These are phyloP conservation scores for Panulirus ornatus DNA, from an alignment of 1,140 invertebrate species.

Conservation along the genomic window DNA sequence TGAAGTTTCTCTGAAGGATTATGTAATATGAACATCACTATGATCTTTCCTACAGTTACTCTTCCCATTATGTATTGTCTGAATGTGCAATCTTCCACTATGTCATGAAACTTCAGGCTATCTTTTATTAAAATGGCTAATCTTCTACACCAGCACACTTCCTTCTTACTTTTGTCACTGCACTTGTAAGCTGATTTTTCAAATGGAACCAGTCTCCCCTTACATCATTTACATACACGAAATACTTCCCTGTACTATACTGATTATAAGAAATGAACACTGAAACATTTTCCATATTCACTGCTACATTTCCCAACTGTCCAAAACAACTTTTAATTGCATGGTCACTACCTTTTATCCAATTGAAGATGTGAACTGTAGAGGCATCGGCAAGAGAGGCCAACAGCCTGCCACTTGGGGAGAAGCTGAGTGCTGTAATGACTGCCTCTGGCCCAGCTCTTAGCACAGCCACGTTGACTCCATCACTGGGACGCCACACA, in stretches of 20 bases:
- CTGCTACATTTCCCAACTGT: neutral
- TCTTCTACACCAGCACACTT: too few species aligned
- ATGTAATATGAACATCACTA: too few species aligned
- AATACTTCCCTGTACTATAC: neutral
- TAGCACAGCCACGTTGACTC: slow-evolving; percentile 52
- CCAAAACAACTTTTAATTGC: neutral
- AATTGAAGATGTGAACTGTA: slow-evolving; percentile 67
- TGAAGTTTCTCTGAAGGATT: too few species aligned
- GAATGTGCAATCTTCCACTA: too few species aligned
- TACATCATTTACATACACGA: too few species aligned
- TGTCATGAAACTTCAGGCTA: too few species aligned
- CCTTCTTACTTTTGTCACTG: too few species aligned
- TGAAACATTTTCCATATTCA: neutral
- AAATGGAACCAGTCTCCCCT: too few species aligned
- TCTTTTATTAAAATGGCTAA: too few species aligned
- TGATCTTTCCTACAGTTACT: too few species aligned
- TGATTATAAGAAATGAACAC: neutral
- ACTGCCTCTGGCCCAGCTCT: slow-evolving; percentile 41
- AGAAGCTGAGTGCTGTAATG: slow-evolving; percentile 66
- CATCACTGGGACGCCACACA: slow-evolving; percentile 63
- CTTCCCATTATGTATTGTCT: too few species aligned
- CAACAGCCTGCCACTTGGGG: slow-evolving; percentile 64
- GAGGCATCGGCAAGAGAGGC: slow-evolving; percentile 67
- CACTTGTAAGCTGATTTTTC: too few species aligned
- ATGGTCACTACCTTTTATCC: slow-evolving; percentile 64